These are phyloP conservation scores for Lophura nycthemera DNA, from an alignment of 2,113 vertebrate species.

Conservation along the genomic window DNA sequence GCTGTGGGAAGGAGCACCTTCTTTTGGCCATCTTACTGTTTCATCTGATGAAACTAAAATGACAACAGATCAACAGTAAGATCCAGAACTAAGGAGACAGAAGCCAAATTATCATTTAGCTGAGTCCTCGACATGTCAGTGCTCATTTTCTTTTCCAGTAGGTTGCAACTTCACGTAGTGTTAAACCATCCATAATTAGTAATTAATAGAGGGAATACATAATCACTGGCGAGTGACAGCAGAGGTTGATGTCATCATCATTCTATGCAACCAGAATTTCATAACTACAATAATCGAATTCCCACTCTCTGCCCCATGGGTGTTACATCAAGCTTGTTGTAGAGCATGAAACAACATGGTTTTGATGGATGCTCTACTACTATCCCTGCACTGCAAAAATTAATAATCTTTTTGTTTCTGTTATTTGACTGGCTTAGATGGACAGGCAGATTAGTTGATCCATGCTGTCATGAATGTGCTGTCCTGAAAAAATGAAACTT, in stretches of 20 bases:
- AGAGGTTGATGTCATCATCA: background rate
- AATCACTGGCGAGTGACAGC: conserved; percentile 16
- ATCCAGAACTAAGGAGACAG: background rate
- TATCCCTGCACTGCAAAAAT: background rate
- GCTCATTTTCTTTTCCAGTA: conserved; percentile 19
- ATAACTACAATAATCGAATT: background rate
- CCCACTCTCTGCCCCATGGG: background rate
- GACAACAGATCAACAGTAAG: background rate
- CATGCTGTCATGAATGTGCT: background rate
- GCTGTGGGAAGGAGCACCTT: background rate
- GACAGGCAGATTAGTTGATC: background rate
- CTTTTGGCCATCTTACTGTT: background rate
- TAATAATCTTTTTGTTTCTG: background rate
- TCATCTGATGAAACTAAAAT: conserved; percentile 1
- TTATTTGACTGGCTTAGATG: background rate
- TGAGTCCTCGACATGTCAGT: background rate
- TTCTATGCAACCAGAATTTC: conserved; percentile 11
- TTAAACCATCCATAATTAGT: conserved; percentile 32
- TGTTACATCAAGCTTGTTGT: background rate
- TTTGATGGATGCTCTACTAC: background rate
- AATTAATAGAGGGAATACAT: conserved; percentile 9
- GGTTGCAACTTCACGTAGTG: background rate
- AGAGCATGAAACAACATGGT: background rate
- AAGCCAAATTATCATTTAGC: conserved; percentile 35
- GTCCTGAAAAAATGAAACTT: background rate